Evolutionary conservation across 2,113 vertebrate species (phyloP).

Genomic region (Ammospiza caudacuta): DNA sequence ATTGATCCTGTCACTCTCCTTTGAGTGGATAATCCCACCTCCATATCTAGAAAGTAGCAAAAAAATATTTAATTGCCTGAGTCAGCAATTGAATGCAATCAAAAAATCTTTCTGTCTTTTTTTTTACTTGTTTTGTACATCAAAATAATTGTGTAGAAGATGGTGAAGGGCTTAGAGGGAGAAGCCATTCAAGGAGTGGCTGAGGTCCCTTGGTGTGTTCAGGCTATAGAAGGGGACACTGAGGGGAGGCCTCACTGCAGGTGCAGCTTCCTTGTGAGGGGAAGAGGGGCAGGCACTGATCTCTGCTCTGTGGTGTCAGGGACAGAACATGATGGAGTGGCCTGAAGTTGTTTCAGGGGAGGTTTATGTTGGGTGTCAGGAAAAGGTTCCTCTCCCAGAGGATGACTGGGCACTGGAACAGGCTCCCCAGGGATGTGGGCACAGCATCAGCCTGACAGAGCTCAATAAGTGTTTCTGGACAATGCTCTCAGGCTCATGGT

Average conservation of each 20-base stretch:
- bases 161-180: not conserved
- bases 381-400: rapidly evolving
- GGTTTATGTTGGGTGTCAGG: not conserved
- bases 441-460: not conserved
- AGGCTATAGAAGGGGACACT: not conserved
- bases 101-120: not conserved
- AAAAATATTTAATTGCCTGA: not conserved
- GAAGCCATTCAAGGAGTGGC: not conserved
- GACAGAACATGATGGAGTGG: rapidly evolving
- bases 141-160: not conserved
- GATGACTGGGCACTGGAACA: rapidly evolving
- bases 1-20: rapidly evolving
- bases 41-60: not conserved
- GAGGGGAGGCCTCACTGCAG: not conserved
- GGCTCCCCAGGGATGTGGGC: not conserved
- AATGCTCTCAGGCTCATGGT: not conserved
- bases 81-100: rapidly evolving
- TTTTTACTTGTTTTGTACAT: not conserved
- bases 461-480: not conserved
- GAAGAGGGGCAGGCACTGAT: not conserved
- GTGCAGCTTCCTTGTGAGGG: not conserved
- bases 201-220: not conserved
- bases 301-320: rapidly evolving
- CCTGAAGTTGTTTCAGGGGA: rapidly evolving
- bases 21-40: not conserved